These are phyloP conservation scores for Halyomorpha halys DNA, from an alignment of 1,140 invertebrate species.

Conservation along the genomic window DNA sequence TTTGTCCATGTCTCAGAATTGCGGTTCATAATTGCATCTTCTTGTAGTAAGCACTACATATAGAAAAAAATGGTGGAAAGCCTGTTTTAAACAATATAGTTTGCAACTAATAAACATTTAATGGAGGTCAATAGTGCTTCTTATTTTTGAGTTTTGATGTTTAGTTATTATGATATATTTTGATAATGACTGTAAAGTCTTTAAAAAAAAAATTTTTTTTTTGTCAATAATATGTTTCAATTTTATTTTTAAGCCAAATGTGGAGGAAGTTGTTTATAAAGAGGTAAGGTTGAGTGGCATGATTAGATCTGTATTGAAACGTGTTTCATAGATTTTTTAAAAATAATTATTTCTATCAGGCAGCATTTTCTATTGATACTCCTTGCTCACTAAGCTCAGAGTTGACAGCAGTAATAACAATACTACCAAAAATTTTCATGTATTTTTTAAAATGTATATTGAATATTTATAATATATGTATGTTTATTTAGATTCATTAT, in stretches of 20 bases:
- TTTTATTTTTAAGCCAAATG: constrained; percentile 5
- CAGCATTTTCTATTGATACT: not conserved
- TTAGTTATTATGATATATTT: not conserved
- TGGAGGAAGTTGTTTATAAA: constrained; percentile 1
- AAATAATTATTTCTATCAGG: not conserved
- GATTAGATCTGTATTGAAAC: not conserved
- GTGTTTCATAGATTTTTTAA: not conserved
- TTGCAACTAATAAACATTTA: too few relatives aligned
- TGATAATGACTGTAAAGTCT: not conserved
- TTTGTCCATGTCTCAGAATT: too few relatives aligned
- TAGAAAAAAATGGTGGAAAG: too few relatives aligned
- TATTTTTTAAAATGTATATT: too few relatives aligned
- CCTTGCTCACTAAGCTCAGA: not conserved
- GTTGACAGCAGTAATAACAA: not conserved
- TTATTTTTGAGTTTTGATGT: too few relatives aligned
- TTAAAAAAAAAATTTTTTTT: not conserved
- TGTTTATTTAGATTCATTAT: too few relatives aligned
- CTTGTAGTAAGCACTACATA: too few relatives aligned
- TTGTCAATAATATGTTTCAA: not conserved
- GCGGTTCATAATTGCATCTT: too few relatives aligned
- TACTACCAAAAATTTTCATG: too few relatives aligned
- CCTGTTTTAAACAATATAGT: too few relatives aligned
- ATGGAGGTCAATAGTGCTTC: too few relatives aligned
- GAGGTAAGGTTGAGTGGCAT: constrained; percentile 5
- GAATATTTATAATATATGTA: too few relatives aligned